phyloP scores from a whole-genome alignment of 2,888 invertebrate species.

The Tryphoninae sp. region DNA sequence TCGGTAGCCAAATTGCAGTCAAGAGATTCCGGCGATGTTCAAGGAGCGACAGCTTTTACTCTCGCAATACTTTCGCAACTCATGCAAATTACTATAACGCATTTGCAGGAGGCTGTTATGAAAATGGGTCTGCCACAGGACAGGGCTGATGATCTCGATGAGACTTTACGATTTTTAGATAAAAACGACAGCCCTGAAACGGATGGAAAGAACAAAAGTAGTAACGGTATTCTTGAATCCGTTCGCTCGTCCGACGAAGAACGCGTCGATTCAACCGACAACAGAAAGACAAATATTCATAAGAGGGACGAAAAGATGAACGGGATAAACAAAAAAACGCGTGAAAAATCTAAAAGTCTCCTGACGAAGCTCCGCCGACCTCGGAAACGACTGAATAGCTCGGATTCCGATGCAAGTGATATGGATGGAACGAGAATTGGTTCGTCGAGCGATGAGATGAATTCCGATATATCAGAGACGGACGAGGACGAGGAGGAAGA shows the following conservation, averaged over 20 bases:
- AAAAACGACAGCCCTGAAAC: conserved; percentile 56
- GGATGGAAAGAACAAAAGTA: conserved; percentile 10
- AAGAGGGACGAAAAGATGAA: conserved; percentile 52
- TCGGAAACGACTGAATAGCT: conserved; percentile 76
- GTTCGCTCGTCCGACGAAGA: conserved; percentile 4
- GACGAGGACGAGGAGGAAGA: conserved; percentile 74
- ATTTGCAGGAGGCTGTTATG: conserved; percentile 75
- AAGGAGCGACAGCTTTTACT: conserved; percentile 92
- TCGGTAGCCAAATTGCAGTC: conserved; percentile 90
- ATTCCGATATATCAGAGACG: conserved; percentile 79
- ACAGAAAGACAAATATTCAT: conserved; percentile 11
- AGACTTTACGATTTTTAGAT: conserved; percentile 32
- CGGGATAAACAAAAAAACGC: conserved; percentile 65
- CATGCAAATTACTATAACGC: conserved; percentile 81
- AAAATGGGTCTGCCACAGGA: conserved; percentile 77
- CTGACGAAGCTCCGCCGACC: conserved; percentile 77
- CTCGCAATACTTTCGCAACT: conserved; percentile 91
- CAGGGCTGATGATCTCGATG: conserved; percentile 67
- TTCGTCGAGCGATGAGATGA: conserved; percentile 77
- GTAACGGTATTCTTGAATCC: conserved; percentile 22
- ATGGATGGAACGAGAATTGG: conserved; percentile 68
- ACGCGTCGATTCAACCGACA: conserved; percentile 50
- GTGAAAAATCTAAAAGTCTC: conserved; percentile 74
- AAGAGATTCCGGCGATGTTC: conserved; percentile 89
- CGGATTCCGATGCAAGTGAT: conserved; percentile 80